phyloP scores from a whole-genome alignment of 2,113 vertebrate genomes.

The Prietella phreatophila region DNA sequence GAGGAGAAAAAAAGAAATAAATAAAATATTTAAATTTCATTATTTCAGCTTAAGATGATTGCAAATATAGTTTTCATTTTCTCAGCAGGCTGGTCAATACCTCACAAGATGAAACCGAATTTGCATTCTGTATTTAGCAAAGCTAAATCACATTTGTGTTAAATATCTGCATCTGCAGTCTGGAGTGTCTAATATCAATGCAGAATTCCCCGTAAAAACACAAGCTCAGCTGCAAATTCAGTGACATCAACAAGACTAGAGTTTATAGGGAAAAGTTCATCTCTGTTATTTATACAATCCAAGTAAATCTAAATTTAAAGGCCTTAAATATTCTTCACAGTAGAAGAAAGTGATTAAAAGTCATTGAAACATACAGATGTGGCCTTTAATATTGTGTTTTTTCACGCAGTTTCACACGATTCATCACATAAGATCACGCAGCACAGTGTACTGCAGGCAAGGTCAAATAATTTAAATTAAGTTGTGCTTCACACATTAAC shows the following conservation, averaged over 20 bases:
- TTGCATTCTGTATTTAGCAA: not conserved
- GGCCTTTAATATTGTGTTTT: too few relatives aligned
- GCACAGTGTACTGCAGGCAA: too few relatives aligned
- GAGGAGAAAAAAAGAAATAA: conserved; percentile 17
- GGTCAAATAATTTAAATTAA: too few relatives aligned
- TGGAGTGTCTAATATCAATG: not conserved
- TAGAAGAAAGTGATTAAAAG: not conserved
- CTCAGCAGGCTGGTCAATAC: not conserved
- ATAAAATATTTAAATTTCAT: not conserved
- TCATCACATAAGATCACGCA: too few relatives aligned
- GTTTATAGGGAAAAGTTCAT: not conserved
- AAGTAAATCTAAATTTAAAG: not conserved
- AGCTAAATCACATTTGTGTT: not conserved
- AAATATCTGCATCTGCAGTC: not conserved
- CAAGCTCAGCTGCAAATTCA: not conserved
- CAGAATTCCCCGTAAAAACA: not conserved
- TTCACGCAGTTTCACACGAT: too few relatives aligned
- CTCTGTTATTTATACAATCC: not conserved
- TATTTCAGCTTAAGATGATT: not conserved
- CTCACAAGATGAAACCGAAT: not conserved
- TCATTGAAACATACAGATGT: not conserved
- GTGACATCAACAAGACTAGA: not conserved
- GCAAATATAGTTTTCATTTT: not conserved
- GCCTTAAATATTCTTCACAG: not conserved
- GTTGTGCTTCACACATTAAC: too few relatives aligned